Evolutionary conservation across 2,888 invertebrate species (phyloP).

Genomic region (Agrochola circellaris): DNA sequence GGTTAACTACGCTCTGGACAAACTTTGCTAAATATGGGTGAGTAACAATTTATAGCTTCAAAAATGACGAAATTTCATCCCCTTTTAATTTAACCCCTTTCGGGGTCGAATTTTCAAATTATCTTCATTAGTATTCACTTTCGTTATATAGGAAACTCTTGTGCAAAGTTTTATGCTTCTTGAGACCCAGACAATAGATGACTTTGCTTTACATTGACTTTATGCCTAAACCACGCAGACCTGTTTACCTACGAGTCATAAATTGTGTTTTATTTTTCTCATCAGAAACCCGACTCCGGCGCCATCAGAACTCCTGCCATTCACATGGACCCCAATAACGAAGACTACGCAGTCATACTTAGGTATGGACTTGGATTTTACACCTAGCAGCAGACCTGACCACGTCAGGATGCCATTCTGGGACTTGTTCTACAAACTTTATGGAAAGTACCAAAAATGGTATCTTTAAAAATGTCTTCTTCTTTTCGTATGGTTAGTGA

Average conservation of each 20-base stretch:
- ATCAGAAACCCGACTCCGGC: background rate
- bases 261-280: background rate
- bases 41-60: slow-evolving; percentile 1
- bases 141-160: background rate
- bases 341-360: slow-evolving; percentile 53
- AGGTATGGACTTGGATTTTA: slow-evolving; percentile 54
- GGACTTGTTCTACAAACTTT: slow-evolving; percentile 68
- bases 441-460: slow-evolving; percentile 56
- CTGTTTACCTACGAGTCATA: background rate
- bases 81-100: background rate
- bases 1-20: slow-evolving; percentile 61
- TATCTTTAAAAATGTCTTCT: background rate
- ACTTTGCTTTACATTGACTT: background rate
- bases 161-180: background rate
- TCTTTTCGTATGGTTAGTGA: no score
- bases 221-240: background rate
- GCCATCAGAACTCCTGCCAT: slow-evolving; percentile 58
- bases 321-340: slow-evolving; percentile 65
- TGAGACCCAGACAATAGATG: background rate
- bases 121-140: background rate
- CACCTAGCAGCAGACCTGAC: slow-evolving; percentile 47
- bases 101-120: background rate
- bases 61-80: background rate
- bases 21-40: slow-evolving; percentile 62
- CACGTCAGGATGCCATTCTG: slow-evolving; percentile 63